Percentiles rank a stretch among this genome's conserved stretches.
Evolutionary conservation across 2,113 vertebrate species (phyloP).

Genomic region (Falcunculus frontatus): DNA sequence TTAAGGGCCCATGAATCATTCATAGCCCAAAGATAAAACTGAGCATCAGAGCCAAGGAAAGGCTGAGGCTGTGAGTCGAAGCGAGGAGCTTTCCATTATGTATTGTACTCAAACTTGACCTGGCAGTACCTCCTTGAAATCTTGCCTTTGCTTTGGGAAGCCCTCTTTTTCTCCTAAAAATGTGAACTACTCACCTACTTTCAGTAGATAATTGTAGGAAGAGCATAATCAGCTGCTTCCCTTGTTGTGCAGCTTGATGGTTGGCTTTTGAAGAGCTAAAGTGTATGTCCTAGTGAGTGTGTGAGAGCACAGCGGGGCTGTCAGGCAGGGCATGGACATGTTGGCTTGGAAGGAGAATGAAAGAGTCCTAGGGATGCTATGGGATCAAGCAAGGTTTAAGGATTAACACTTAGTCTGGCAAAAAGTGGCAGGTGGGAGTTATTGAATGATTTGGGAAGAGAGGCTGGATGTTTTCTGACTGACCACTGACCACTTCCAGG

Average conservation of each 20-base stretch:
- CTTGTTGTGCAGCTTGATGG: neutral
- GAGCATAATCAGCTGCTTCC: neutral
- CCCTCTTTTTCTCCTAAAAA: neutral
- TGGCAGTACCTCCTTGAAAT: neutral
- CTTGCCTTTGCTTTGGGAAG: neutral
- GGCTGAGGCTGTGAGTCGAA: neutral
- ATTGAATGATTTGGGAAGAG: neutral
- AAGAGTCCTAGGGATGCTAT: neutral
- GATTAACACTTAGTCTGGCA: neutral
- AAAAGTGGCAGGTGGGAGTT: neutral
- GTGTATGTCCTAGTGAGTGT: neutral
- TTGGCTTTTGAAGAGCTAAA: neutral
- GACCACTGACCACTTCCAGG: neutral
- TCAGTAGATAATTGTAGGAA: neutral
- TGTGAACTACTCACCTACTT: neutral
- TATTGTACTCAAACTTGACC: conserved; percentile 26
- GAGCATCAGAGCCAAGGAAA: conserved; percentile 22
- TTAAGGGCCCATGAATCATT: conserved; percentile 71
- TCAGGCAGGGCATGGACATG: accelerated
- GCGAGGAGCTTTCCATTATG: conserved; percentile 19
- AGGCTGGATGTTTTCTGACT: neutral
- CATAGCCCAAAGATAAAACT: conserved; percentile 60
- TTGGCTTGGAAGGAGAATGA: neutral
- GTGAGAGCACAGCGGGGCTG: neutral
- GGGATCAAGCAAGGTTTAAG: neutral